A percentile compares a stretch with the other conserved stretches of the same genome.
phyloP scores from a whole-genome alignment of 2,888 invertebrate species.

The Aelia acuminata region DNA sequence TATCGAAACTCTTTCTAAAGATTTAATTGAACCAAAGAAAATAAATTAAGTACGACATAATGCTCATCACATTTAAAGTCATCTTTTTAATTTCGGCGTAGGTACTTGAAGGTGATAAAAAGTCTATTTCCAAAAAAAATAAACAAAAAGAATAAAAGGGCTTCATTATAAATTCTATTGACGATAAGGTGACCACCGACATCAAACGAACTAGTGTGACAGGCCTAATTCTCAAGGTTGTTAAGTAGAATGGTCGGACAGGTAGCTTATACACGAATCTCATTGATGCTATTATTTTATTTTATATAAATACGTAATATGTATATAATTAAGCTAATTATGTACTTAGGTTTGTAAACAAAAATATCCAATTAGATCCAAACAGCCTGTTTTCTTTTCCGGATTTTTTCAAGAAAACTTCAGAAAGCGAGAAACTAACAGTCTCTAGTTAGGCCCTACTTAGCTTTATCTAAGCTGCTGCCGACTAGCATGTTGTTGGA shows the following conservation, averaged over 20 bases:
- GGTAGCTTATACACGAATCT: neutral
- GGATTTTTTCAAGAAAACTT: neutral
- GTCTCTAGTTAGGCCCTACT: neutral
- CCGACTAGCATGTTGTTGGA: neutral
- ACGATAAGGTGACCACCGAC: neutral
- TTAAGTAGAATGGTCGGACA: neutral
- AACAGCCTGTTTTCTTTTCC: neutral
- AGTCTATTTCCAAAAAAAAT: neutral
- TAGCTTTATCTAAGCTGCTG: neutral
- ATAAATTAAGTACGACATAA: too few species aligned
- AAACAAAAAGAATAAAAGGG: constrained; percentile 7
- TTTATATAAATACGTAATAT: too few species aligned
- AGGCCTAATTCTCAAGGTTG: neutral
- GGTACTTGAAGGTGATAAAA: neutral
- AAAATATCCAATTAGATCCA: neutral
- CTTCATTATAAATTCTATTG: constrained; percentile 25
- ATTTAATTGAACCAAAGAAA: too few species aligned
- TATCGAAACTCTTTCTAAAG: too few species aligned
- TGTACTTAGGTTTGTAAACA: neutral
- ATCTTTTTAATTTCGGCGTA: neutral
- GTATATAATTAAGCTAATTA: too few species aligned
- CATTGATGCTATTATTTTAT: neutral
- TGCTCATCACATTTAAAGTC: too few species aligned
- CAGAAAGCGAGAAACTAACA: neutral
- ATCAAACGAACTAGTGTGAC: constrained; percentile 15